phyloP scores from a whole-genome alignment of 2,113 vertebrate species.

The Mixornis gularis region DNA sequence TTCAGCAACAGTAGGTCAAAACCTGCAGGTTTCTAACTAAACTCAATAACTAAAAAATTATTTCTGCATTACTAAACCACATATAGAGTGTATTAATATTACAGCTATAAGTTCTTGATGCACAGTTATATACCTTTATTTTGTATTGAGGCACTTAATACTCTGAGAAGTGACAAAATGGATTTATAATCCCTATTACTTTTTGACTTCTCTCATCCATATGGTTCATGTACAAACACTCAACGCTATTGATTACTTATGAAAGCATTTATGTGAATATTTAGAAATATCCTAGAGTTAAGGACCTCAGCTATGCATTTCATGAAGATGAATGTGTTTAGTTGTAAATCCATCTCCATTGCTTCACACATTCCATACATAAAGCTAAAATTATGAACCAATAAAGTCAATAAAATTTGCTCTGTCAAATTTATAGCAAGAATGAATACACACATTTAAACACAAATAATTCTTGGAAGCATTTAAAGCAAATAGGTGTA shows the following conservation, averaged over 20 bases:
- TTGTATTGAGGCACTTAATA: neutral
- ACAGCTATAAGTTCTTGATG: neutral
- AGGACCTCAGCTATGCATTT: neutral
- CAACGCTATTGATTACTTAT: neutral
- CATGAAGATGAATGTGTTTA: neutral
- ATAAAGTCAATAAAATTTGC: neutral
- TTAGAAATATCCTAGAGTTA: neutral
- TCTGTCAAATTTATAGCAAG: neutral
- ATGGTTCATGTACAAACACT: neutral
- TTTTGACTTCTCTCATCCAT: neutral
- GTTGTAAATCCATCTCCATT: neutral
- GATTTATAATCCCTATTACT: neutral
- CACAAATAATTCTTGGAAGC: neutral
- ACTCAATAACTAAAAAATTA: neutral
- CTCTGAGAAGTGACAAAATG: neutral
- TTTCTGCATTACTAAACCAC: neutral
- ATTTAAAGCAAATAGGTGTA: neutral
- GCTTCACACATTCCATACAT: neutral
- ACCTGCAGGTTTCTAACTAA: neutral
- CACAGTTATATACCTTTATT: neutral
- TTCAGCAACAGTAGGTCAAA: neutral
- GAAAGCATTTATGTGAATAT: neutral
- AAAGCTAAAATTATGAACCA: neutral
- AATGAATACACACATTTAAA: neutral
- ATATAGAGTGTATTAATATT: neutral